Percentiles rank a stretch among this genome's conserved stretches.
phyloP scores from a whole-genome alignment of 2,888 invertebrate species.

The Thysanoteuthis rhombus region DNA sequence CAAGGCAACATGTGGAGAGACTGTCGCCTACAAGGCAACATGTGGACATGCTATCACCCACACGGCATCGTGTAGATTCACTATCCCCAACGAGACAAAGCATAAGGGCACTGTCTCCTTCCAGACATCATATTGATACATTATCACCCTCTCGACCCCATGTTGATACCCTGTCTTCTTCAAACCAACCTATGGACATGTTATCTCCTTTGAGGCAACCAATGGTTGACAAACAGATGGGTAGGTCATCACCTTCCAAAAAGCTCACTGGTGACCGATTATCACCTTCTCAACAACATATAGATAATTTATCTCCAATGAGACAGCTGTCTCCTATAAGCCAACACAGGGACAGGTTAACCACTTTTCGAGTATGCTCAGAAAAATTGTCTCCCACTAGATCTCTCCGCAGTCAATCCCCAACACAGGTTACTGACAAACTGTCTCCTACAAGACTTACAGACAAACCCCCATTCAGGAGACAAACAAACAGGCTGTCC shows the following conservation, averaged over 20 bases:
- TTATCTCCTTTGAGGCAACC: neutral
- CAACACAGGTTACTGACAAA: neutral
- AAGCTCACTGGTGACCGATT: neutral
- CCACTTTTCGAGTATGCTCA: neutral
- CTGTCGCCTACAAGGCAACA: constrained; percentile 13
- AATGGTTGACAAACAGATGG: neutral
- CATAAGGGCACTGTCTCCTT: neutral
- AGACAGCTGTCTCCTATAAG: neutral
- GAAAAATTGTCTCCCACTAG: constrained; percentile 17
- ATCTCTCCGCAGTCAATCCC: neutral
- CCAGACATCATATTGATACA: neutral
- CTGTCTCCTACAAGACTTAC: neutral
- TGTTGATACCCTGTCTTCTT: neutral
- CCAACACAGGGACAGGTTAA: neutral
- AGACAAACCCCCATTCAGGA: neutral
- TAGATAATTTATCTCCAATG: neutral
- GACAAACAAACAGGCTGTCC: neutral
- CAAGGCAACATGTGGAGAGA: neutral
- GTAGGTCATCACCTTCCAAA: constrained; percentile 17
- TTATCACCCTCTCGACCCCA: neutral
- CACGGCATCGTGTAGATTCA: neutral
- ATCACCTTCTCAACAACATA: neutral
- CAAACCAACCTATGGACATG: neutral
- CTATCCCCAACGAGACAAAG: neutral
- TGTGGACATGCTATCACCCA: neutral